Conservation (phyloP, 1,140 invertebrate species). For the Lepeophtheirus salmonis region DNA sequence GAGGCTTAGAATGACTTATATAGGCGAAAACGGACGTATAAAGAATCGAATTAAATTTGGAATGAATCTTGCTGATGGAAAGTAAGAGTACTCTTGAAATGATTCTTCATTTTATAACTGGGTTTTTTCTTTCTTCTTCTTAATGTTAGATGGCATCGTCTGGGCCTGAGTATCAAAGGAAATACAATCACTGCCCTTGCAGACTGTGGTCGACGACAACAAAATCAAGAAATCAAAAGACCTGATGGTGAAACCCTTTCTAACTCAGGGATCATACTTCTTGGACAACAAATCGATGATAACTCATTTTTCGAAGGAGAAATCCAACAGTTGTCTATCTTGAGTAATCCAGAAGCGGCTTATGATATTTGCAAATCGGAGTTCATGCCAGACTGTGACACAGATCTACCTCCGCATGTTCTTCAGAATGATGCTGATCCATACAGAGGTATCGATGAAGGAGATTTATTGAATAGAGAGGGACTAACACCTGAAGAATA, state of each 20-base stretch:
- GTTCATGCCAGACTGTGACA: conserved; percentile 43
- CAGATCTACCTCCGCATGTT: conserved; percentile 21
- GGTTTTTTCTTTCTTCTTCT: conserved; percentile 8
- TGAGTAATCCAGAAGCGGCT: conserved; percentile 49
- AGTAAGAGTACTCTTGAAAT: conserved; percentile 32
- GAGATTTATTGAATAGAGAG: conserved; percentile 43
- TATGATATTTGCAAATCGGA: conserved; percentile 47
- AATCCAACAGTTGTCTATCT: conserved; percentile 50
- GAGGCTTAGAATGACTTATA: conserved; percentile 44
- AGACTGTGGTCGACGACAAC: conserved; percentile 40
- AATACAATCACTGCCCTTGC: conserved; percentile 47
- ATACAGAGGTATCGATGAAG: conserved; percentile 26
- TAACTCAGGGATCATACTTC: conserved; percentile 44
- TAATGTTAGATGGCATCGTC: conserved; percentile 47
- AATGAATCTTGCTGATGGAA: conserved; percentile 42
- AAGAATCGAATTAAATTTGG: conserved; percentile 38
- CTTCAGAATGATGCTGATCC: conserved; percentile 23
- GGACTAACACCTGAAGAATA: conserved; percentile 15
- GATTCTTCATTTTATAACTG: neutral
- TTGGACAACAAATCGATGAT: conserved; percentile 46
- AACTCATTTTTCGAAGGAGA: conserved; percentile 51
- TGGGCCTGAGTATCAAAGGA: conserved; percentile 55
- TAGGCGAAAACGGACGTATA: conserved; percentile 25
- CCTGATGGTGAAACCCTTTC: conserved; percentile 35
- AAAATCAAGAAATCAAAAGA: conserved; percentile 39